phyloP scores from a whole-genome alignment of 2,113 vertebrate species.

The Psettodes erumei region DNA sequence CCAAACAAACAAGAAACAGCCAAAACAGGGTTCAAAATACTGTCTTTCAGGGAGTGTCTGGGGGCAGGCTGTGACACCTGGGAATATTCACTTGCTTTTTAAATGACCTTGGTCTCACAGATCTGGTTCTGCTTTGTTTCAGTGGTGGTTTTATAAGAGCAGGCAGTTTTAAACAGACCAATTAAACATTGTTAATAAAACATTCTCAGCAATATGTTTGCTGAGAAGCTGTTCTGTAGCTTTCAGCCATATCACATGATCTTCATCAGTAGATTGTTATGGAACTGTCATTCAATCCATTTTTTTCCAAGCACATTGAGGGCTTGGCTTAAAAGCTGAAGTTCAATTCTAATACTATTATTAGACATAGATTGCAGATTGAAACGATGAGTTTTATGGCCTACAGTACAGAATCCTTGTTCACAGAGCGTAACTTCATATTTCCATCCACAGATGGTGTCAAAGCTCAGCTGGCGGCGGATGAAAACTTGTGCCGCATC shows the following conservation, averaged over 20 bases:
- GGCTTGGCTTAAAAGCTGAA: background rate
- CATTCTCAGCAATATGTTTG: background rate
- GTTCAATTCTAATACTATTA: background rate
- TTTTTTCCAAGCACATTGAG: background rate
- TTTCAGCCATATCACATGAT: background rate
- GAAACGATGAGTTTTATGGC: too few species aligned
- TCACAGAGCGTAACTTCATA: background rate
- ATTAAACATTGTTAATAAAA: background rate
- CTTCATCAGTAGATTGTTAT: background rate
- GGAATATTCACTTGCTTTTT: too few species aligned
- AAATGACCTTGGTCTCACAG: too few species aligned
- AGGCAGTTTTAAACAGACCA: too few species aligned
- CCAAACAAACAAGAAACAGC: background rate
- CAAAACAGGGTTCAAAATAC: too few species aligned
- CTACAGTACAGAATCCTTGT: too few species aligned
- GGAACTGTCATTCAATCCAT: background rate
- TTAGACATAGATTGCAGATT: background rate
- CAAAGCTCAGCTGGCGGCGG: slow-evolving; percentile 86
- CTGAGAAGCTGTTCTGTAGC: background rate
- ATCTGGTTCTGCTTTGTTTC: background rate
- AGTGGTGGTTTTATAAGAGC: too few species aligned
- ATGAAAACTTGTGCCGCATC: slow-evolving; percentile 95
- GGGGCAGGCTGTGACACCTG: too few species aligned
- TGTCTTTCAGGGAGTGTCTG: too few species aligned
- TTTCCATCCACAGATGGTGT: slow-evolving; percentile 84